Conservation (phyloP, 2,797 vertebrate species). For the Urophycis tenuis region DNA sequence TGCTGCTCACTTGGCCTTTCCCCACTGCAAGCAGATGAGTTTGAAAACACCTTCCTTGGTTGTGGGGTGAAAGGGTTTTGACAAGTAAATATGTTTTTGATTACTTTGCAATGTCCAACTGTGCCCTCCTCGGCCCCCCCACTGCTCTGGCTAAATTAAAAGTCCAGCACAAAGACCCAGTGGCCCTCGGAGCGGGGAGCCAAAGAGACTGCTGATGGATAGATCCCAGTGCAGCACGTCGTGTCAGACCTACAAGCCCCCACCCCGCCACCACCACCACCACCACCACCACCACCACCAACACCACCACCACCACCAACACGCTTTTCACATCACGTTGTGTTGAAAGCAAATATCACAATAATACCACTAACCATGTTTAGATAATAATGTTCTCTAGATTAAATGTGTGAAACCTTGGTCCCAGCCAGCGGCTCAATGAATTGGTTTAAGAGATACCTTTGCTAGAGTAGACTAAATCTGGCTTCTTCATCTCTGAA, state of each 20-base stretch:
- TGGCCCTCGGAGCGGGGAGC: slow-evolving; percentile 20
- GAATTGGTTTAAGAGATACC: background rate
- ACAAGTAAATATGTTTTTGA: slow-evolving; percentile 57
- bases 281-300: background rate
- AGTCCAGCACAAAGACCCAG: slow-evolving; percentile 32
- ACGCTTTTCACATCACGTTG: background rate
- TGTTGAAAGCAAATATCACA: background rate
- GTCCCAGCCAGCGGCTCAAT: background rate
- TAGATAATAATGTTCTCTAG: background rate
- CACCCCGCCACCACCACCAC: background rate
- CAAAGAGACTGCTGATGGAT: slow-evolving; percentile 9
- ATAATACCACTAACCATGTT: background rate
- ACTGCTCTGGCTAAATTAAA: slow-evolving; percentile 45
- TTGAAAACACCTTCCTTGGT: slow-evolving; percentile 43
- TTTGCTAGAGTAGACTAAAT: background rate
- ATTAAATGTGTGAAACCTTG: background rate
- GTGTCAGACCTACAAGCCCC: background rate
- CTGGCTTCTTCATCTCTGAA: background rate
- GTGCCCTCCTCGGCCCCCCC: slow-evolving; percentile 33
- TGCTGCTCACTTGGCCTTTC: slow-evolving; percentile 33
- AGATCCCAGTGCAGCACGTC: background rate
- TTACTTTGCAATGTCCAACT: slow-evolving; percentile 45
- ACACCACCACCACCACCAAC: background rate
- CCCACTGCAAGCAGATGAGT: slow-evolving; percentile 47
- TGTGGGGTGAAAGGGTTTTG: slow-evolving; percentile 46